Percentiles rank a stretch among this genome's conserved stretches.
These are phyloP conservation scores for Ophioderma brevispina DNA, from an alignment of 35 echinoderm and acorn worm genomes.

Conservation along the genomic window DNA sequence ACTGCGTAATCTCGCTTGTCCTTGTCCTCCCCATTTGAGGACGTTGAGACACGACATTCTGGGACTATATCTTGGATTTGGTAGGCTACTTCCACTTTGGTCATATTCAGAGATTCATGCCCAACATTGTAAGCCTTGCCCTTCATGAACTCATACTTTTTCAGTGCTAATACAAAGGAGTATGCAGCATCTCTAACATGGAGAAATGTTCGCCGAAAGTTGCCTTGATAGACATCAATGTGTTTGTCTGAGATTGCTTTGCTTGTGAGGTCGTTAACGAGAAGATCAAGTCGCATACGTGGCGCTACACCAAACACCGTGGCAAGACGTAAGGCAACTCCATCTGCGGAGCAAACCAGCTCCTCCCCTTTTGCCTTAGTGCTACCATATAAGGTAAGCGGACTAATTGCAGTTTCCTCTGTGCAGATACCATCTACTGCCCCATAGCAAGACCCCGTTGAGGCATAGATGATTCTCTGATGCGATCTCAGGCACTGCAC, in stretches of 20 bases:
- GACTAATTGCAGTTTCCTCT: conserved; percentile 69
- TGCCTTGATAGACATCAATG: conserved; percentile 72
- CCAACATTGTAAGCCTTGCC: conserved; percentile 76
- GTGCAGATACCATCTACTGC: conserved; percentile 72
- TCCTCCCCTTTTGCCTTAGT: conserved; percentile 74
- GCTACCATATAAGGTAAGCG: conserved; percentile 73
- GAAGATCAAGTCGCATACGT: conserved; percentile 68
- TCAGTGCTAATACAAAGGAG: conserved; percentile 53
- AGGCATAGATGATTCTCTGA: conserved; percentile 67
- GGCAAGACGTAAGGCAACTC: conserved; percentile 68
- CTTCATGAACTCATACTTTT: conserved; percentile 74
- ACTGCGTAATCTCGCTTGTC: conserved; percentile 83
- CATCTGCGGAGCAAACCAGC: conserved; percentile 37
- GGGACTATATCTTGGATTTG: conserved; percentile 50
- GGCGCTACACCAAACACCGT: conserved; percentile 78
- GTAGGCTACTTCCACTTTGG: conserved; percentile 54
- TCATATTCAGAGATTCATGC: conserved; percentile 80
- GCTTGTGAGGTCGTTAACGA: conserved; percentile 76
- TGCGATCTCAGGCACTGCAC: conserved; percentile 27
- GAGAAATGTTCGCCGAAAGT: conserved; percentile 69
- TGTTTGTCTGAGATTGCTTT: conserved; percentile 53
- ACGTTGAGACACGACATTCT: conserved; percentile 43
- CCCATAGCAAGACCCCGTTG: conserved; percentile 78
- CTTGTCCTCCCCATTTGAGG: conserved; percentile 59
- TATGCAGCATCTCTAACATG: conserved; percentile 70